Evolutionary conservation across 2,888 invertebrate species (phyloP).

Genomic region (Cryptophagus acutangulus): DNA sequence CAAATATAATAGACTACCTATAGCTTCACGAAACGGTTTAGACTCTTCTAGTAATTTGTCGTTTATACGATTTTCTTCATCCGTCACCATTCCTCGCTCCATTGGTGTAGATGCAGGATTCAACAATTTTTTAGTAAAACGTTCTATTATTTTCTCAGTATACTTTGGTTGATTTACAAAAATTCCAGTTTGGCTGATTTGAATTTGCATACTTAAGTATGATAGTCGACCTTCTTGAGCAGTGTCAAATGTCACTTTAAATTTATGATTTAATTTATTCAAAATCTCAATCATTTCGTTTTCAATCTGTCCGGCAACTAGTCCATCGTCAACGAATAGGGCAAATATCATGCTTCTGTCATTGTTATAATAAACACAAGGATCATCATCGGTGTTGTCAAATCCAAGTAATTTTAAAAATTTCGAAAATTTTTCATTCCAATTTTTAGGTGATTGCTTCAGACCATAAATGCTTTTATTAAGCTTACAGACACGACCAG

Average conservation of each 20-base stretch:
- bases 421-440: slow-evolving; percentile 28
- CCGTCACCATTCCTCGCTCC: slow-evolving; percentile 30
- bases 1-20: slow-evolving; percentile 17
- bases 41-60: slow-evolving; percentile 16
- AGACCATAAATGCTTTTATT: too few species aligned
- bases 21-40: slow-evolving; percentile 13
- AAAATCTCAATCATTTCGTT: too few species aligned
- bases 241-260: too few species aligned
- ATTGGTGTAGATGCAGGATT: slow-evolving; percentile 27
- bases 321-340: too few species aligned
- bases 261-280: too few species aligned
- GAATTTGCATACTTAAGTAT: too few species aligned
- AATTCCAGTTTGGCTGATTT: slow-evolving; percentile 20
- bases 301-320: too few species aligned
- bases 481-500: too few species aligned
- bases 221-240: too few species aligned
- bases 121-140: slow-evolving; percentile 20
- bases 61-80: slow-evolving; percentile 22
- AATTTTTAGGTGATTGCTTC: too few species aligned
- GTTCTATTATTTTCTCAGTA: slow-evolving; percentile 25
- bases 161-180: slow-evolving; percentile 31
- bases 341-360: slow-evolving; percentile 21
- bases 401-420: slow-evolving; percentile 25
- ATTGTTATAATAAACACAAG: slow-evolving; percentile 26
- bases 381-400: slow-evolving; percentile 29